Evolutionary conservation across 2,888 invertebrate genomes (phyloP), one percentile per base, ranked within the genome.

Genomic region (Pseudococcus jackbeardsleyi): DNA sequence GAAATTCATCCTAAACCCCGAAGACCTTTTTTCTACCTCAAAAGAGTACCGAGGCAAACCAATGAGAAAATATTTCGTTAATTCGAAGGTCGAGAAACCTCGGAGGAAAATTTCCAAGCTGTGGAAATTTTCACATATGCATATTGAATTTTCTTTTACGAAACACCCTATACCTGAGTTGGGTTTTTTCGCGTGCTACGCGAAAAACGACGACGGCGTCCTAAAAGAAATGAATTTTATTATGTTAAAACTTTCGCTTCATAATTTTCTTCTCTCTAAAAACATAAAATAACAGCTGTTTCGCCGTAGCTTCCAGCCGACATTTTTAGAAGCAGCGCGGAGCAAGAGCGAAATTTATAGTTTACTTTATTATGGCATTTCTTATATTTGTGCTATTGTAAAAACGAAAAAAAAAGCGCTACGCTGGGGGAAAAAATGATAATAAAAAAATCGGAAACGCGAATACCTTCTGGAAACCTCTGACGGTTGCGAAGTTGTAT

Each of bases 271-370:
- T 72, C 72, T 72, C 72, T 72, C 17, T 72, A 72, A 72, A 72
- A 72, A 72, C 72, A 72, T 72, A 72, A 72, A 72, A 72, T 72
- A 72, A 72, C 72, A 72, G 72, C 72, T 72, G 72, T 72, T 72
- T 72, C 72, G 72, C 72, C 72, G 26, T 72, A 72, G 72, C 72
- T 72, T 72, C 72, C 72, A 72, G 72, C 72, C 72, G 72, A 72
- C 72, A 72, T 72, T 72, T 72, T 72, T 72, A 72, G 72, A 72
- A 72, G 39, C 48, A 4, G 48, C 72, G 72, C 72, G 33, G 72
- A 72, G 72, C 33, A 5, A 72, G 72, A 72, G 42, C 42, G 72
- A 72, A 72, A 72, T 72, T 72, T 72, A 72, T 72, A 72, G 72
- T 72, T 72, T 72, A 72, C 72, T 72, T 72, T 72, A 72, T 72